Evolutionary conservation across 2,113 vertebrate species (phyloP).

Genomic region (Alethe diademata): DNA sequence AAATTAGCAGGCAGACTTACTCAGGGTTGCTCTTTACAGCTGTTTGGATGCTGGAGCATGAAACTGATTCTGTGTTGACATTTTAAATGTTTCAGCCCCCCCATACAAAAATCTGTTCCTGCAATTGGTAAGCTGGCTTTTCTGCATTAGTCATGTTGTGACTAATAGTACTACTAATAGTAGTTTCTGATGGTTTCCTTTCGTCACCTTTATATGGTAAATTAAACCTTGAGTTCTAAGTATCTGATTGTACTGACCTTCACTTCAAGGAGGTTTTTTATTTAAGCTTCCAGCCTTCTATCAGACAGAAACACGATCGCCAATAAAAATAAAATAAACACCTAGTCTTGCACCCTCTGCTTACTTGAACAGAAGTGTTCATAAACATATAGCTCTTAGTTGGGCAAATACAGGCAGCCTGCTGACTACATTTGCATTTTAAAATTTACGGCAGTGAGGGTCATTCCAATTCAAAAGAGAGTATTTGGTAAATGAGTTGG

Average conservation of each 20-base stretch:
- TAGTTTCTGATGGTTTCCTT: background rate
- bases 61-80: background rate
- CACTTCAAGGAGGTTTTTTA: slow-evolving; percentile 43
- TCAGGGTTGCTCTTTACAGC: background rate
- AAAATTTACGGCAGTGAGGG: background rate
- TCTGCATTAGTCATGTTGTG: background rate
- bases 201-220: background rate
- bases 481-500: slow-evolving; percentile 9
- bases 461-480: slow-evolving; percentile 6
- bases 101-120: background rate
- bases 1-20: background rate
- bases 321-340: slow-evolving; percentile 39
- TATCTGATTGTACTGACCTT: slow-evolving; percentile 52
- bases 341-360: background rate
- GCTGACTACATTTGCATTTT: background rate
- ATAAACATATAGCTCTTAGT: background rate
- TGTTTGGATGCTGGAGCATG: background rate
- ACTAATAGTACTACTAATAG: background rate
- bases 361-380: background rate
- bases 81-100: background rate
- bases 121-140: background rate
- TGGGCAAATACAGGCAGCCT: background rate
- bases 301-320: background rate
- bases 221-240: background rate
- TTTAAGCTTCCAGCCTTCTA: background rate